Conservation (phyloP, 2,113 vertebrate species). For the Elachura formosa region DNA sequence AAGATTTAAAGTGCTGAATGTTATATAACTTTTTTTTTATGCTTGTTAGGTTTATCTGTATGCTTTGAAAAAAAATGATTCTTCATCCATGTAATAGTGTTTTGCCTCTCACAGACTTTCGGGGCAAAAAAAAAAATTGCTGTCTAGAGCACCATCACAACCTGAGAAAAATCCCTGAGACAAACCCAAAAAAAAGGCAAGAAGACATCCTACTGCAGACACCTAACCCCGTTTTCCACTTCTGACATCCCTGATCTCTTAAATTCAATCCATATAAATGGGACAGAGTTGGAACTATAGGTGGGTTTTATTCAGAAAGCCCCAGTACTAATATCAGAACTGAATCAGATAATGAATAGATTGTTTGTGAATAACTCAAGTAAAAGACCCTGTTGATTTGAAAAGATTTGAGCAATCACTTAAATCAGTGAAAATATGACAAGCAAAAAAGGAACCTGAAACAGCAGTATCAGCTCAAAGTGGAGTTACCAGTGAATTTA, state of each 20-base stretch:
- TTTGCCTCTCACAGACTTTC: neutral
- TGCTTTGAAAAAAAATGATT: neutral
- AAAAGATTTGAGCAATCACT: neutral
- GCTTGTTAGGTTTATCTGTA: neutral
- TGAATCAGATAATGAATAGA: neutral
- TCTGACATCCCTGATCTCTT: neutral
- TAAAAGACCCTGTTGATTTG: neutral
- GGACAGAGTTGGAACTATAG: neutral
- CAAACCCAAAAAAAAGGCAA: neutral
- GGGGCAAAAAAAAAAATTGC: neutral
- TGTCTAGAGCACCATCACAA: neutral
- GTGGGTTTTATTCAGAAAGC: neutral
- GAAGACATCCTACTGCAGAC: accelerated
- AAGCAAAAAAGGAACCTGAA: neutral
- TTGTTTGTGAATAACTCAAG: neutral
- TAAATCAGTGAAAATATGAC: neutral
- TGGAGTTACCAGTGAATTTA: neutral
- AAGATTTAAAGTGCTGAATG: neutral
- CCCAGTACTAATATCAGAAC: neutral
- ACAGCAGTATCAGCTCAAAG: neutral
- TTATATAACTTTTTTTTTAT: neutral
- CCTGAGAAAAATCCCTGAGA: neutral
- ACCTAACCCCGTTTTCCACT: neutral
- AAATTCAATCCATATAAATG: neutral
- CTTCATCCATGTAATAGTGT: neutral